Conservation (phyloP, 30 jellyfish, hydroid and myxozoan species). For the Aurelia sp. region DNA sequence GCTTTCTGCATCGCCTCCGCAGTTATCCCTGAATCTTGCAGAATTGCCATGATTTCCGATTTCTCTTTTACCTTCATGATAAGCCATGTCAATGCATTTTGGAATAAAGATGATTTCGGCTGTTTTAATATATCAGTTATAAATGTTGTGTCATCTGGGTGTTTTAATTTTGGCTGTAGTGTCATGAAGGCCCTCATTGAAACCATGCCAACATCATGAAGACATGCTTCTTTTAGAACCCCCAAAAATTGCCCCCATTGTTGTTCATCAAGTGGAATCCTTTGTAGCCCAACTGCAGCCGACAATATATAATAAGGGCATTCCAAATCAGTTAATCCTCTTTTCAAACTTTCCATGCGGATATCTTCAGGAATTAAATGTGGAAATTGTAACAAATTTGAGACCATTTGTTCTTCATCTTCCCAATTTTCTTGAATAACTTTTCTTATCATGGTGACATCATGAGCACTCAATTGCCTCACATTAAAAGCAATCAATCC, state of each 20-base stretch:
- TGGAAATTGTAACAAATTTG: constrained; percentile 82
- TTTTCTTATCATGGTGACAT: constrained; percentile 53
- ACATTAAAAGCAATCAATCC: constrained; percentile 58
- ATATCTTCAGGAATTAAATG: constrained; percentile 82
- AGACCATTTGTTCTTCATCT: constrained; percentile 90
- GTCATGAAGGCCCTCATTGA: constrained; percentile 84
- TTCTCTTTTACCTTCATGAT: constrained; percentile 44
- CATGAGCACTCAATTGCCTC: constrained; percentile 51
- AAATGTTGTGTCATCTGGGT: constrained; percentile 66
- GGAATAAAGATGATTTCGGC: constrained; percentile 73
- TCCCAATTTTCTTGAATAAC: constrained; percentile 86
- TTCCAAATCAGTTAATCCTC: constrained; percentile 72
- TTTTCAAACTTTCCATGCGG: constrained; percentile 61
- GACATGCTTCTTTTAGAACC: constrained; percentile 64
- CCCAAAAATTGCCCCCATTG: constrained; percentile 11
- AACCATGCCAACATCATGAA: constrained; percentile 85
- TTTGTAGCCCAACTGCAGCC: constrained; percentile 84
- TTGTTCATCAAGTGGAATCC: constrained; percentile 29
- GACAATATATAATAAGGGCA: constrained; percentile 84
- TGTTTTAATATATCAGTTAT: constrained; percentile 55
- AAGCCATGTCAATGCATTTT: constrained; percentile 80
- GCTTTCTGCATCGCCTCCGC: constrained; percentile 39
- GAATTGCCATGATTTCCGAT: constrained; percentile 33
- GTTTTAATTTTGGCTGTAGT: constrained; percentile 54
- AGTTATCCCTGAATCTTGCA: constrained; percentile 38